Conservation (phyloP, 1,140 invertebrate genomes). For the Manduca sexta region DNA sequence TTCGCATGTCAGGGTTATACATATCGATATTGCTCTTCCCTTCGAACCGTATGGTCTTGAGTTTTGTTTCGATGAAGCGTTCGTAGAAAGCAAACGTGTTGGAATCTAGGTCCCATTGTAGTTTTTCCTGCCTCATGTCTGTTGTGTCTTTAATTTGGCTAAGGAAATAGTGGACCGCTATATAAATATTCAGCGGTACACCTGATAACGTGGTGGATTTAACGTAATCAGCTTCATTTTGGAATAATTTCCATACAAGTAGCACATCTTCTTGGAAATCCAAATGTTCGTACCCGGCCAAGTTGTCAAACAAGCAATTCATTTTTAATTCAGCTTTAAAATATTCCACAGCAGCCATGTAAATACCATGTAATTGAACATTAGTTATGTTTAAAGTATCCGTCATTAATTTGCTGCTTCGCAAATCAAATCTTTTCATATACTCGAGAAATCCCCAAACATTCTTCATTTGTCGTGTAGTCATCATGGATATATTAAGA, state of each 20-base stretch:
- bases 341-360: neutral
- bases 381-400: neutral
- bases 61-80: neutral
- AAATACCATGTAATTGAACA: neutral
- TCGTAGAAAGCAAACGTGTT: conserved; percentile 3
- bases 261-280: neutral
- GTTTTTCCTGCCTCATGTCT: neutral
- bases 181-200: neutral
- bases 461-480: neutral
- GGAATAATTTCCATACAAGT: no score
- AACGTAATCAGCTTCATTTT: no score
- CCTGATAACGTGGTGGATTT: neutral
- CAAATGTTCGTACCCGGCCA: neutral
- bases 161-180: neutral
- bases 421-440: neutral
- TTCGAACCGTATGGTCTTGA: conserved; percentile 1
- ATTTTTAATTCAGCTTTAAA: neutral
- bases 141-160: conserved; percentile 1
- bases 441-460: neutral
- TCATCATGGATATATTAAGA: neutral
- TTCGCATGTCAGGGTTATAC: neutral
- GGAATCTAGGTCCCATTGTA: neutral
- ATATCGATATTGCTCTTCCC: neutral
- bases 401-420: no score
- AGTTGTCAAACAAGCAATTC: neutral